Evolutionary conservation across 2,888 invertebrate genomes (phyloP).

Genomic region (Nebria salina): DNA sequence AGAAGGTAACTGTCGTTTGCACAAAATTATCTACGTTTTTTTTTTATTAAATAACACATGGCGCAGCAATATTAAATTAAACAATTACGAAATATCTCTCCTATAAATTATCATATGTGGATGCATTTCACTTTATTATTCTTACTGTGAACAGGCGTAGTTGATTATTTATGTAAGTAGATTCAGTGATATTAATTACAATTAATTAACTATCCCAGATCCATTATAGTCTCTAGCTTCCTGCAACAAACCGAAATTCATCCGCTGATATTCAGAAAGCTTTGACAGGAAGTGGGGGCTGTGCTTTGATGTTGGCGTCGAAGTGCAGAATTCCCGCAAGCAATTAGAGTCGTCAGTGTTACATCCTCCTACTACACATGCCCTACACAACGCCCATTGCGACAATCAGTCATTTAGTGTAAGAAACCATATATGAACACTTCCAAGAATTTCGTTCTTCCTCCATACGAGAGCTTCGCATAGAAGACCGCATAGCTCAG

Average conservation of each 20-base stretch:
- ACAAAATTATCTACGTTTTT: too few species aligned
- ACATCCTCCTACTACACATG: neutral
- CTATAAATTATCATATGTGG: too few species aligned
- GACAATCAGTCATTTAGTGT: neutral
- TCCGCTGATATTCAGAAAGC: neutral
- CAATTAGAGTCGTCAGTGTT: neutral
- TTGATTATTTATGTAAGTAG: neutral
- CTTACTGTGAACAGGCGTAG: neutral
- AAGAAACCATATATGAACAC: neutral
- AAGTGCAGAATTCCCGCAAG: neutral
- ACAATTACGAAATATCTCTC: too few species aligned
- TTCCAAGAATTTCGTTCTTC: neutral
- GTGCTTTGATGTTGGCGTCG: neutral
- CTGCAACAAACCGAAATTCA: neutral
- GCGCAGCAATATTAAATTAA: too few species aligned
- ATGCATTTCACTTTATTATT: too few species aligned
- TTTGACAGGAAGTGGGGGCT: neutral
- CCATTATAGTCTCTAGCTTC: neutral
- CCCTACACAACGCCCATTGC: neutral
- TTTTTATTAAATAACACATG: too few species aligned
- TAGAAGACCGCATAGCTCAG: too few species aligned
- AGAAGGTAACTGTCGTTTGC: too few species aligned
- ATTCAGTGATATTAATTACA: conserved; percentile 5
- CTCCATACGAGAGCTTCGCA: too few species aligned
- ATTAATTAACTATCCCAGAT: conserved; percentile 5